Conservation (phyloP, 2,113 vertebrate species). For the Shinisaurus crocodilurus region DNA sequence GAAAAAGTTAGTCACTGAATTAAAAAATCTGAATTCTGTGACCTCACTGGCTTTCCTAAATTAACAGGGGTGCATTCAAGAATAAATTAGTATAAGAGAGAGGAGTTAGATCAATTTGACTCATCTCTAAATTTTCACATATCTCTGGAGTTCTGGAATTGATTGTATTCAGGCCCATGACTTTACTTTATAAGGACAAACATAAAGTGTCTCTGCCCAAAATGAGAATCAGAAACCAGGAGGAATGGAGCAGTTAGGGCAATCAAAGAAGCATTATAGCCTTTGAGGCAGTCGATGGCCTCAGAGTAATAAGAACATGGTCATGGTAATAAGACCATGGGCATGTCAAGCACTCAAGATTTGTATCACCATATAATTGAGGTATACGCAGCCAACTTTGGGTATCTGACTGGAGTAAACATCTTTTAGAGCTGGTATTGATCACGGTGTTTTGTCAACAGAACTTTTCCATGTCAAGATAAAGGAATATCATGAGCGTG, state of each 20-base stretch:
- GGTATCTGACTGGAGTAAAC: neutral
- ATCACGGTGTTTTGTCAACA: neutral
- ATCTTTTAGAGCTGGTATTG: accelerated
- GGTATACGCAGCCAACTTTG: neutral
- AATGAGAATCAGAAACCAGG: neutral
- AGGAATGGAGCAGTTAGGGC: neutral
- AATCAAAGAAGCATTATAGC: neutral
- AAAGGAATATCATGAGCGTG: constrained; percentile 54
- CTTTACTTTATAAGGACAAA: neutral
- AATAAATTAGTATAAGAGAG: neutral
- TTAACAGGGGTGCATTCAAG: neutral
- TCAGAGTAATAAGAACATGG: too few species aligned
- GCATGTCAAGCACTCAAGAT: neutral
- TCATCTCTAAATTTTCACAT: neutral
- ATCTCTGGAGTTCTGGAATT: neutral
- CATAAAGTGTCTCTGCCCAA: neutral
- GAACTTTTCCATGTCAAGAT: constrained; percentile 25
- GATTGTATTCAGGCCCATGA: neutral
- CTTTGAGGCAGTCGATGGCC: neutral
- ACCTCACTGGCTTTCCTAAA: neutral
- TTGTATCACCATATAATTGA: neutral
- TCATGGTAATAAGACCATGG: neutral
- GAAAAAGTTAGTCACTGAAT: neutral
- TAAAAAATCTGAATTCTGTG: neutral
- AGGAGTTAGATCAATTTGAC: neutral